Percentiles rank a stretch among this genome's conserved stretches.
These are phyloP conservation scores for Euphydryas editha DNA, from an alignment of 2,888 invertebrate genomes.

Conservation along the genomic window DNA sequence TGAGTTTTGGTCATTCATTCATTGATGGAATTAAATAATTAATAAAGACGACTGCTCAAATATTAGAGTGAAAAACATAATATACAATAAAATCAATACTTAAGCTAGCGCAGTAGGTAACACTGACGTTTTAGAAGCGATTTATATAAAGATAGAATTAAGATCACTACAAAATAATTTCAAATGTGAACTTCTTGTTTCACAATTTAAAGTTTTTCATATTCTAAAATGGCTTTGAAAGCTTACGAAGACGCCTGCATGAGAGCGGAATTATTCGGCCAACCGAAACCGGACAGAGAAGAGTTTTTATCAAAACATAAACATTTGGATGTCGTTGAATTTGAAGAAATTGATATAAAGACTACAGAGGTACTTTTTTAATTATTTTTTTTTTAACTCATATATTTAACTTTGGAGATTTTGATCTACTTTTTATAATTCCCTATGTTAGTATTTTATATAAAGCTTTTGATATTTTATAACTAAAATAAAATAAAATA, in stretches of 20 bases:
- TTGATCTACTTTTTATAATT: not conserved
- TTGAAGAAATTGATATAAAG: slow-evolving; percentile 78
- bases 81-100: slow-evolving; percentile 45
- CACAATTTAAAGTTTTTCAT: slow-evolving; percentile 17
- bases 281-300: slow-evolving; percentile 86
- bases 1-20: not conserved
- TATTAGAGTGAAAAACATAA: not conserved
- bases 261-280: slow-evolving; percentile 90
- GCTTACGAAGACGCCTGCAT: slow-evolving; percentile 91
- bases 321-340: slow-evolving; percentile 79
- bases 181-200: not conserved
- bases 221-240: slow-evolving; percentile 82
- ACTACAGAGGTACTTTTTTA: slow-evolving; percentile 63
- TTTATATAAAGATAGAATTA: slow-evolving; percentile 22
- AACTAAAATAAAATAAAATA: too few relatives aligned
- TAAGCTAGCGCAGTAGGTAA: slow-evolving; percentile 36
- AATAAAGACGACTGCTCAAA: not conserved
- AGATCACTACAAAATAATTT: not conserved
- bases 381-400: not conserved
- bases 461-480: too few relatives aligned
- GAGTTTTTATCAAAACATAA: slow-evolving; percentile 85
- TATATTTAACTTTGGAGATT: too few relatives aligned
- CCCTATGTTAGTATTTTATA: too few relatives aligned
- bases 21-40: not conserved
- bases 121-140: slow-evolving; percentile 30